A percentile compares a stretch with the other conserved stretches of the same genome.
Conservation (phyloP, 2,113 vertebrate species). For the Neoarius graeffei region DNA sequence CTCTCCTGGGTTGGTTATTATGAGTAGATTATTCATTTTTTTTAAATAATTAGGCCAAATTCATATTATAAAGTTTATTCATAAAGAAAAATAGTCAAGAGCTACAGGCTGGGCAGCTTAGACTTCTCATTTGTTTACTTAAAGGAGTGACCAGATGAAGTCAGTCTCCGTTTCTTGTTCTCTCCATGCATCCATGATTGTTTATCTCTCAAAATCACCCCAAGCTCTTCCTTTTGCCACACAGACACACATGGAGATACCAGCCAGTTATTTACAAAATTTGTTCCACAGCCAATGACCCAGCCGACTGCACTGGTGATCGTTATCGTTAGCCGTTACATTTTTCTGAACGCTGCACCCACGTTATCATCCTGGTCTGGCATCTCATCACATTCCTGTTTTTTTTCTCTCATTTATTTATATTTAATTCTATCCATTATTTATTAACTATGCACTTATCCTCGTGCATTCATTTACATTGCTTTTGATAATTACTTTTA, state of each 20-base stretch:
- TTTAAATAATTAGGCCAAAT: background rate
- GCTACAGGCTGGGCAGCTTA: background rate
- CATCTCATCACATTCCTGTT: background rate
- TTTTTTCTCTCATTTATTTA: too few species aligned
- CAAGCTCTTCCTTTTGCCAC: slow-evolving; percentile 4
- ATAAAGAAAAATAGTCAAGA: slow-evolving; percentile 12
- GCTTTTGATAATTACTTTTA: background rate
- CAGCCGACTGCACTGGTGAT: background rate
- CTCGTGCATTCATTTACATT: background rate
- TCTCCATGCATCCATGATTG: background rate
- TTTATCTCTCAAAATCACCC: background rate
- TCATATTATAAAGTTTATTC: background rate
- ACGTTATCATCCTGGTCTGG: slow-evolving; percentile 30
- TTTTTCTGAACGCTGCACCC: slow-evolving; percentile 6
- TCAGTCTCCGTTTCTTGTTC: background rate
- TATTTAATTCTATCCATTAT: background rate
- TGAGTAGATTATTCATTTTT: background rate
- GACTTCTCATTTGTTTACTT: slow-evolving; percentile 20
- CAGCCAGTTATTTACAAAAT: slow-evolving; percentile 3
- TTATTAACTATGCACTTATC: too few species aligned
- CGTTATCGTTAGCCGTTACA: background rate
- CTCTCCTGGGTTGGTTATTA: background rate
- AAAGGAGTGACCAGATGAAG: background rate
- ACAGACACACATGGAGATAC: background rate
- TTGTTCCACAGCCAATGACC: background rate